Percentiles rank a stretch among this genome's conserved stretches.
phyloP scores from a whole-genome alignment of 2,888 invertebrate species.

The Macrosoma leucophasiata region DNA sequence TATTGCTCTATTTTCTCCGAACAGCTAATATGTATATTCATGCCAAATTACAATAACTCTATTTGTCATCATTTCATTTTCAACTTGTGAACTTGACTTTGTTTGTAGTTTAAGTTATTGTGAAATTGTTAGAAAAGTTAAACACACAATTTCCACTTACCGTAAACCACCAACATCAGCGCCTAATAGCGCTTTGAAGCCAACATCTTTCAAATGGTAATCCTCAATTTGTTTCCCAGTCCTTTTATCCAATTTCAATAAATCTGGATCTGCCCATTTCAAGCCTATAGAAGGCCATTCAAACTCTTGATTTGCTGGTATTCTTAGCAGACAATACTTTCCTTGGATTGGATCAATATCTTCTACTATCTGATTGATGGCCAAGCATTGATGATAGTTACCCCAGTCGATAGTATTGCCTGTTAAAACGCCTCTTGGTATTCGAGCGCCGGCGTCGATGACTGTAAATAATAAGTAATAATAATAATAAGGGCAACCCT shows the following conservation, averaged over 20 bases:
- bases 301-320: constrained; percentile 31
- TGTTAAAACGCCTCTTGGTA: constrained; percentile 34
- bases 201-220: not conserved
- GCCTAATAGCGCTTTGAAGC: not conserved
- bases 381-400: constrained; percentile 39
- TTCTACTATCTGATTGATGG: constrained; percentile 26
- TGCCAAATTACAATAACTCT: no score
- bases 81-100: not conserved
- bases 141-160: constrained; percentile 4
- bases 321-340: constrained; percentile 40
- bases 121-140: no score
- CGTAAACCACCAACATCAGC: constrained; percentile 6
- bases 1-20: no score
- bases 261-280: constrained; percentile 3
- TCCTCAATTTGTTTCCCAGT: constrained; percentile 7
- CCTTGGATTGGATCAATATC: constrained; percentile 32
- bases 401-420: constrained; percentile 35
- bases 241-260: constrained; percentile 8
- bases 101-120: not conserved
- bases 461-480: constrained; percentile 22
- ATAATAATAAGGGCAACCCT: no score
- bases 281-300: constrained; percentile 10
- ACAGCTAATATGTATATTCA: no score
- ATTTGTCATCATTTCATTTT: no score
- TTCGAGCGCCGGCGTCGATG: constrained; percentile 35